Conservation (phyloP, 2,888 invertebrate species). For the Carabus problematicus region DNA sequence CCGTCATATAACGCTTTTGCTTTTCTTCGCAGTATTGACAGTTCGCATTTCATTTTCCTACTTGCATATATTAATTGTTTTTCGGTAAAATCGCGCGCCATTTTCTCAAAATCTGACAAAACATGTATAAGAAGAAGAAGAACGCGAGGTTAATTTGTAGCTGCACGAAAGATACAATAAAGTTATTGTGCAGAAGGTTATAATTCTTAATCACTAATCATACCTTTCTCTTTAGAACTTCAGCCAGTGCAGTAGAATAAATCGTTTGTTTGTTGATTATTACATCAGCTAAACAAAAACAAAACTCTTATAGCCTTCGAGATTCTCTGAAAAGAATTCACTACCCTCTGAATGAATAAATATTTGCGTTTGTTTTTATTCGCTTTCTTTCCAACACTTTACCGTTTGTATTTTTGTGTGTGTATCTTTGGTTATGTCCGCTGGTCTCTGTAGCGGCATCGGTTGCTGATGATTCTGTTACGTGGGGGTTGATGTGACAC, state of each 20-base stretch:
- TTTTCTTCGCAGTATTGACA: constrained; percentile 43
- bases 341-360: too few relatives aligned
- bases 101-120: constrained; percentile 35
- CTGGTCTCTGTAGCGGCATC: not conserved
- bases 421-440: constrained; percentile 12
- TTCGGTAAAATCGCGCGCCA: constrained; percentile 13
- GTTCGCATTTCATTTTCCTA: constrained; percentile 43
- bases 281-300: too few relatives aligned
- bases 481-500: constrained; percentile 11
- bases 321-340: too few relatives aligned
- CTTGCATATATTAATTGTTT: constrained; percentile 40
- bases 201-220: too few relatives aligned
- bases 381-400: constrained; percentile 10
- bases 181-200: too few relatives aligned
- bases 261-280: too few relatives aligned
- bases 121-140: not conserved
- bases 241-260: too few relatives aligned
- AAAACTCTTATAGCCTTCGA: too few relatives aligned
- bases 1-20: constrained; percentile 16
- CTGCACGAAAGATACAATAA: too few relatives aligned
- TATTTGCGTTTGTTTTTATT: too few relatives aligned
- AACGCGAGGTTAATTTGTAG: too few relatives aligned
- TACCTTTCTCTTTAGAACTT: too few relatives aligned
- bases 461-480: constrained; percentile 35
- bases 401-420: constrained; percentile 21